These are phyloP conservation scores for Lamellibrachia satsuma DNA, from an alignment of 2,888 invertebrate genomes.

Conservation along the genomic window DNA sequence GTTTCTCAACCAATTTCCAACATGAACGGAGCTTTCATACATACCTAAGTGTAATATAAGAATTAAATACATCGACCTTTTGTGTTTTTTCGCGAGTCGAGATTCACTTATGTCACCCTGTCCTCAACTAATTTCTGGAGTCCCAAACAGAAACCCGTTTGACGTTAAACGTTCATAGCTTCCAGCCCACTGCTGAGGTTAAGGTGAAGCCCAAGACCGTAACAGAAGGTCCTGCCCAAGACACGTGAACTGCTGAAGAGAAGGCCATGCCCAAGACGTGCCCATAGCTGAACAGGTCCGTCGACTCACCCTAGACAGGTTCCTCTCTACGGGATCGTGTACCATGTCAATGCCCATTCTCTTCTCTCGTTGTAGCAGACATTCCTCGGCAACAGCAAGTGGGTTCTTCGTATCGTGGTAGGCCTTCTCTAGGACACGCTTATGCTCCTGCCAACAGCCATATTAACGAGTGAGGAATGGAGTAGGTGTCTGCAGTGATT, in stretches of 20 bases:
- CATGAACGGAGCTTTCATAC: no score
- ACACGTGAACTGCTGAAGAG: conserved; percentile 14
- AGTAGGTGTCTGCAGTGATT: background rate
- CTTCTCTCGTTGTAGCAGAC: conserved; percentile 89
- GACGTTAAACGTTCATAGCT: background rate
- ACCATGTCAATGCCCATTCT: conserved; percentile 88
- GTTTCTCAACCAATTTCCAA: no score
- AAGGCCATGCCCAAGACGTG: background rate
- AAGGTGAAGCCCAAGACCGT: background rate
- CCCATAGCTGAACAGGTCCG: background rate
- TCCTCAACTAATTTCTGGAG: background rate
- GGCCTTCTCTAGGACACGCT: conserved; percentile 73
- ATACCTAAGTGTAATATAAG: no score
- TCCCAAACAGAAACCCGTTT: background rate
- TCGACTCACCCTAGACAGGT: conserved; percentile 73
- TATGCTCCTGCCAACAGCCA: conserved; percentile 68
- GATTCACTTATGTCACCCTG: background rate
- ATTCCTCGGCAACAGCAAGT: conserved; percentile 90
- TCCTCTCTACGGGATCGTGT: conserved; percentile 88
- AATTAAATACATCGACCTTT: background rate
- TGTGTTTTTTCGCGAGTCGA: background rate
- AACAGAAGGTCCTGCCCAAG: background rate
- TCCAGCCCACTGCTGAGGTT: background rate
- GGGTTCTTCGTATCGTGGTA: conserved; percentile 85
- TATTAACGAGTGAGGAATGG: background rate